Percentiles rank a stretch among this genome's conserved stretches.
Conservation (phyloP, 2,888 invertebrate species). For the Pterostichus niger region DNA sequence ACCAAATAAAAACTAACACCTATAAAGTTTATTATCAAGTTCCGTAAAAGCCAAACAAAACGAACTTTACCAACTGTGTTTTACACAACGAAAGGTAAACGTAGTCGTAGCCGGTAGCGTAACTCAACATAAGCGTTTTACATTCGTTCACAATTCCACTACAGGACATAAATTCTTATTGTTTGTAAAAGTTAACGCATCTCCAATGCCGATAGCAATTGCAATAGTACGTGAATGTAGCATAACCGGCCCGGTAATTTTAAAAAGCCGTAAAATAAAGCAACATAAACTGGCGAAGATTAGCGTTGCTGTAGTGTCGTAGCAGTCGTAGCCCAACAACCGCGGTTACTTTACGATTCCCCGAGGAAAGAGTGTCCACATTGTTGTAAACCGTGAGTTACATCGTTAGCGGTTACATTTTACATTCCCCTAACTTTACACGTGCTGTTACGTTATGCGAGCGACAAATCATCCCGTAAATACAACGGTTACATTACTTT, state of each 20-base stretch:
- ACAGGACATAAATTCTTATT: constrained; percentile 54
- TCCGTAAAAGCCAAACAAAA: constrained; percentile 53
- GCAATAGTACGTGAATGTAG: constrained; percentile 31
- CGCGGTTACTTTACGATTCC: constrained; percentile 55
- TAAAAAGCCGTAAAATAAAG: constrained; percentile 61
- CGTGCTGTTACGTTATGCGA: constrained; percentile 39
- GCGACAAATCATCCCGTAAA: constrained; percentile 62
- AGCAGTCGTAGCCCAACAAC: constrained; percentile 10
- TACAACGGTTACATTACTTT: constrained; percentile 38
- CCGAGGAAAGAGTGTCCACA: constrained; percentile 58
- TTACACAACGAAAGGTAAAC: constrained; percentile 26
- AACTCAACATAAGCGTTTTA: constrained; percentile 28
- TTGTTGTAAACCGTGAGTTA: constrained; percentile 64
- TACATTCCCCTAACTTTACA: constrained; percentile 36
- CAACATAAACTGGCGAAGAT: constrained; percentile 52
- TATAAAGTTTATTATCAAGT: constrained; percentile 54
- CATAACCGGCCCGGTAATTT: constrained; percentile 49
- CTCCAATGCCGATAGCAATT: constrained; percentile 36
- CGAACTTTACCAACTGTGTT: constrained; percentile 26
- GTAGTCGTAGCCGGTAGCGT: constrained; percentile 17
- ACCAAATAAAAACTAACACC: constrained; percentile 43
- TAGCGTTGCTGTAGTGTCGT: constrained; percentile 4
- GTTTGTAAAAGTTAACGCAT: constrained; percentile 53
- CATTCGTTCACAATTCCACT: constrained; percentile 27
- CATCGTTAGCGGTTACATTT: constrained; percentile 66